A percentile compares a stretch with the other conserved stretches of the same genome.
Evolutionary conservation across 2,113 vertebrate species (phyloP).

Genomic region (Aegotheles bennettii): DNA sequence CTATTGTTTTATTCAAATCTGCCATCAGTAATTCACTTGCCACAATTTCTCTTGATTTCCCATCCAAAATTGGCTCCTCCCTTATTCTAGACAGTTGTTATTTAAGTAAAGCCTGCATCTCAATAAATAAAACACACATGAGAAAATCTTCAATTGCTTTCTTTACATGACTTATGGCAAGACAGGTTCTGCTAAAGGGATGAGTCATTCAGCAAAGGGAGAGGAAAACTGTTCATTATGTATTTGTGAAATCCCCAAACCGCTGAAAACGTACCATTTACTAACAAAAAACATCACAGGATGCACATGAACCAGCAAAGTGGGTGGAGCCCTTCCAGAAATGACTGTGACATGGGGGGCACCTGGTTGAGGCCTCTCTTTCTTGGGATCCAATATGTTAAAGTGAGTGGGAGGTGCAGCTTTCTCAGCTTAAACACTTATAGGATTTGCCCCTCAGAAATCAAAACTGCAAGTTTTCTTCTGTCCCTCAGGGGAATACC

Average conservation of each 20-base stretch:
- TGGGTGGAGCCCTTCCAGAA: conserved; percentile 13
- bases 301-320: conserved; percentile 30
- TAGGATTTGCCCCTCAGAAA: conserved; percentile 14
- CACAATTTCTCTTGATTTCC: neutral
- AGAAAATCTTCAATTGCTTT: neutral
- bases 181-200: neutral
- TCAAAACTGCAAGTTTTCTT: neutral
- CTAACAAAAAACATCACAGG: conserved; percentile 62
- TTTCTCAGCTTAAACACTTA: neutral
- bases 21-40: neutral
- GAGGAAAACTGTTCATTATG: conserved; percentile 32
- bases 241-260: conserved; percentile 62
- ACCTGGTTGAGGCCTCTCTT: neutral
- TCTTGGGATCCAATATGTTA: conserved; percentile 21
- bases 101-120: neutral
- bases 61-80: neutral
- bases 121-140: neutral
- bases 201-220: conserved; percentile 54
- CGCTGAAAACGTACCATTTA: conserved; percentile 27
- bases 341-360: neutral
- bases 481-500: conserved; percentile 40
- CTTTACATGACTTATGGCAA: neutral
- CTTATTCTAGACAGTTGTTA: neutral
- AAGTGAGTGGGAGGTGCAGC: conserved; percentile 5
- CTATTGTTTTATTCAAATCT: neutral